phyloP scores from a whole-genome alignment of 2,888 invertebrate species.

The Meganola albula region DNA sequence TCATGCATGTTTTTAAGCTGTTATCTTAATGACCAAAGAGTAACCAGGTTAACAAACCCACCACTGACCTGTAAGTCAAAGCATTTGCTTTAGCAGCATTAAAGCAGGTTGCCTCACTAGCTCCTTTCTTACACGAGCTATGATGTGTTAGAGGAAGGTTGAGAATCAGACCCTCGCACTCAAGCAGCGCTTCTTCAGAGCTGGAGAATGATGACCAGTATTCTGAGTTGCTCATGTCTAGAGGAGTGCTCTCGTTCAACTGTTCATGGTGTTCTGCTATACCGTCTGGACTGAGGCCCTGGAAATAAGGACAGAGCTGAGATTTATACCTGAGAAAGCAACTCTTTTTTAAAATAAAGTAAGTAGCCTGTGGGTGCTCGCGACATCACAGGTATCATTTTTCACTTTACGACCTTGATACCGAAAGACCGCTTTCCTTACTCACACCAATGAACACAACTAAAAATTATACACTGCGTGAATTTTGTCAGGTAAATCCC shows the following conservation, averaged over 20 bases:
- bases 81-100: constrained; percentile 78
- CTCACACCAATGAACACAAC: too few relatives aligned
- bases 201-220: constrained; percentile 90
- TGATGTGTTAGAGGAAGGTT: constrained; percentile 84
- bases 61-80: constrained; percentile 81
- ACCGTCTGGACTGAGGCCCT: constrained; percentile 80
- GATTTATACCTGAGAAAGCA: too few relatives aligned
- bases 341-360: too few relatives aligned
- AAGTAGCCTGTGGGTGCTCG: too few relatives aligned
- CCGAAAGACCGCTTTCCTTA: too few relatives aligned
- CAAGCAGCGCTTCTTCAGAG: constrained; percentile 85
- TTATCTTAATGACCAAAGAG: too few relatives aligned
- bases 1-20: too few relatives aligned
- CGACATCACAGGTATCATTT: too few relatives aligned
- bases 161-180: constrained; percentile 84
- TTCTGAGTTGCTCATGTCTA: constrained; percentile 86
- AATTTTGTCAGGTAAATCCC: too few relatives aligned
- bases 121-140: constrained; percentile 62
- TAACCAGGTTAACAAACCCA: too few relatives aligned
- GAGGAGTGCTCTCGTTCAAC: constrained; percentile 80
- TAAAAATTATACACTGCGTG: too few relatives aligned
- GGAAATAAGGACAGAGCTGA: constrained; percentile 2
- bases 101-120: constrained; percentile 58
- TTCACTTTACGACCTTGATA: too few relatives aligned
- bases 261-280: constrained; percentile 80